phyloP scores from a whole-genome alignment of 2,888 invertebrate genomes.

The Drosophila colorata region DNA sequence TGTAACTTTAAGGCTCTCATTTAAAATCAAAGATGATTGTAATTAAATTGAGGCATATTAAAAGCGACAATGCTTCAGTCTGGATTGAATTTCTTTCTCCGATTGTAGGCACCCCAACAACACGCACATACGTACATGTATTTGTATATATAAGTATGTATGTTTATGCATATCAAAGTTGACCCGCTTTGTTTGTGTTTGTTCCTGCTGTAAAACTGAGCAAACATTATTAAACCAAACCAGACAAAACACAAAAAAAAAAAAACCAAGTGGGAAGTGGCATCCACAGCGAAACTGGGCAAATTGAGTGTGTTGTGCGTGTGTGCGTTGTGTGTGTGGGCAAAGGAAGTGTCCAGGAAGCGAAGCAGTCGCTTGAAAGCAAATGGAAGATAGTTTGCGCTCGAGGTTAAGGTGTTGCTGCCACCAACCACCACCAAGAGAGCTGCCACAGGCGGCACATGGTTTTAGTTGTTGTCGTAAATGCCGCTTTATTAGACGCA shows the following conservation, averaged over 20 bases:
- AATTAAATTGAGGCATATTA: too few species aligned
- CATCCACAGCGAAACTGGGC: slow-evolving; percentile 6
- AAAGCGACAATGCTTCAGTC: neutral
- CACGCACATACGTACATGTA: neutral
- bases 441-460: slow-evolving; percentile 24
- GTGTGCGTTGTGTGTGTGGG: slow-evolving; percentile 23
- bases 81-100: neutral
- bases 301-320: slow-evolving; percentile 13
- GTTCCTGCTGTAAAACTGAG: slow-evolving; percentile 68
- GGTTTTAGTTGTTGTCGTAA: slow-evolving; percentile 25
- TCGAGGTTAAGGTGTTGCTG: slow-evolving; percentile 44
- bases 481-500: slow-evolving; percentile 66
- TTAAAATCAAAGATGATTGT: too few species aligned
- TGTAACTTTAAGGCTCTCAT: too few species aligned
- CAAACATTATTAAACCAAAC: slow-evolving; percentile 58
- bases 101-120: too few species aligned
- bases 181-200: slow-evolving; percentile 63
- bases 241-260: neutral
- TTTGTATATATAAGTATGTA: neutral
- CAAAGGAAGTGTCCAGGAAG: slow-evolving; percentile 58
- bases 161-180: slow-evolving; percentile 27
- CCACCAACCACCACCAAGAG: slow-evolving; percentile 28
- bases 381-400: slow-evolving; percentile 30
- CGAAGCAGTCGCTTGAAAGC: slow-evolving; percentile 52
- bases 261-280: slow-evolving; percentile 1